Conservation (phyloP, 2,888 invertebrate species). For the Parnassius apollo region DNA sequence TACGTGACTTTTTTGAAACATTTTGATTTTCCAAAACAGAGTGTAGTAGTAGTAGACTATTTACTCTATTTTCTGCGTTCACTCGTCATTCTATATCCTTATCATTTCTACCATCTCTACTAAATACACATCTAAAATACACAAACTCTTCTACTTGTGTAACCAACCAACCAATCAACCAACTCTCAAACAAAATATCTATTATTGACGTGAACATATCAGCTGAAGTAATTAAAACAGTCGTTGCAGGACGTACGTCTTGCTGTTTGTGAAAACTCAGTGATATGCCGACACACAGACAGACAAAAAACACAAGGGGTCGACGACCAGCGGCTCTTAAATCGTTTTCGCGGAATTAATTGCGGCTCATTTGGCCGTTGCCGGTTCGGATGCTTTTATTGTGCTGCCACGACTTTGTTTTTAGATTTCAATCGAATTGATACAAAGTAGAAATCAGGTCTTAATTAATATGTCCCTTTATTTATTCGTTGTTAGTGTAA, state of each 20-base stretch:
- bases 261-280: conserved; percentile 14
- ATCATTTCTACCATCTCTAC: too few relatives aligned
- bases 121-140: too few relatives aligned
- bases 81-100: too few relatives aligned
- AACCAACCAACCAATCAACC: too few relatives aligned
- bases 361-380: conserved; percentile 12
- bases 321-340: conserved; percentile 30
- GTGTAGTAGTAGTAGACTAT: too few relatives aligned
- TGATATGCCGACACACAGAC: conserved; percentile 32
- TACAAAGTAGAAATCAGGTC: background rate
- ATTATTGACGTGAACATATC: background rate
- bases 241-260: background rate
- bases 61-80: too few relatives aligned
- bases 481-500: background rate
- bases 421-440: conserved; percentile 9
- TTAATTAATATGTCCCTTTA: conserved; percentile 10
- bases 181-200: too few relatives aligned
- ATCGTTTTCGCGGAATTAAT: conserved; percentile 20
- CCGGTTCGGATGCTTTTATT: conserved; percentile 11
- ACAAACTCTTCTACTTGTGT: too few relatives aligned
- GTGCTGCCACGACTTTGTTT: conserved; percentile 7
- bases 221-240: conserved; percentile 11
- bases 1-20: too few relatives aligned
- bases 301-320: conserved; percentile 35
- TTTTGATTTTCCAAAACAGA: too few relatives aligned